Evolutionary conservation across 2,797 vertebrate genomes (phyloP), one percentile per base, ranked within the genome.

Genomic region (Pogonophryne albipinna): DNA sequence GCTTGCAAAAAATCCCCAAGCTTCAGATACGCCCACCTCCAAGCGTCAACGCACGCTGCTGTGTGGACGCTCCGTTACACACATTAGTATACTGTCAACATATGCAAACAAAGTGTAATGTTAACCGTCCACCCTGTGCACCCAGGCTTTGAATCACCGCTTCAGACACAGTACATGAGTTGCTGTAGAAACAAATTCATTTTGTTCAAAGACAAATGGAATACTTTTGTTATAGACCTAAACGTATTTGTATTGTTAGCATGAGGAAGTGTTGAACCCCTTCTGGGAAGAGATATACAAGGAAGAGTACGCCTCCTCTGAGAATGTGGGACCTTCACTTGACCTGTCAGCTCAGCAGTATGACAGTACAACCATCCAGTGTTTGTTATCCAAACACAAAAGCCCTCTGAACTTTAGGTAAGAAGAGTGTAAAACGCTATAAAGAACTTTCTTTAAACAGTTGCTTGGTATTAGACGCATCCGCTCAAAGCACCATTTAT

Each of bases 401-500:
- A n/a, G 31, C 1, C 13, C 34, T 27, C 50, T 44, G 16, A 27
- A 0, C 55, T 63, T 55, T 20, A 70, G 34, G 41, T 74, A 11
- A 55, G 57, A 11, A 46, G 38, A 50, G 34, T 46, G 64, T 71
- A 14, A 70, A 67, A 57, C 16, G 45, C 58, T 59, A 64, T 68
- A n/a, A 74, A 66, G 55, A 62, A 58, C 65, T 60, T 49, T 62
- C 66, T 77, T 76, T 68, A 72, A 77, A 65, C 79, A 79, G 63
- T 52, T 42, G 67, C 74, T 60, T 72, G 23, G 65, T 78, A 62
- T 77, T 71, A 60, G 73, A 83, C 34, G 34, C 74, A 47, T 66
- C 67, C 14, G 16, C 59, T 50, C 62, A 79, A 80, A 86, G 73
- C 84, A 89, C 91, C 87, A 86, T 89, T 84, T 90, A 91, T 87